Evolutionary conservation across 2,888 invertebrate genomes (phyloP).

Genomic region (Meghimatium bilineatum): DNA sequence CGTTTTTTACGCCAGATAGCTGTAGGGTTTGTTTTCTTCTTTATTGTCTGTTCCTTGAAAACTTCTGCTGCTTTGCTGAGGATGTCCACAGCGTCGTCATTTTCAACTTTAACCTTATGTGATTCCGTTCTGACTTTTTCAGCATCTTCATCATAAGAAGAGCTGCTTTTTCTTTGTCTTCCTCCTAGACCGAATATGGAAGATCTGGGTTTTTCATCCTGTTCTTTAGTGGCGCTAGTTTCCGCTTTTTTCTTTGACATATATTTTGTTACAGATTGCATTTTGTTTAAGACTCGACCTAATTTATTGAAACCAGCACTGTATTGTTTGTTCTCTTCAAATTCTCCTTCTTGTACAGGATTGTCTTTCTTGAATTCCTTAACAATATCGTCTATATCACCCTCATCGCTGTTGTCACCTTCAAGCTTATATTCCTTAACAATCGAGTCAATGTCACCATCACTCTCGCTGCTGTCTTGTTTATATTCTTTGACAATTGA

Average conservation of each 20-base stretch:
- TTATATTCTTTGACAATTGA: slow-evolving; percentile 12
- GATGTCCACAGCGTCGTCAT: slow-evolving; percentile 33
- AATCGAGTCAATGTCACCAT: background rate
- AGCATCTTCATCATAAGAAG: background rate
- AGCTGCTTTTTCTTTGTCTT: background rate
- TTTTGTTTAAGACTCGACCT: slow-evolving; percentile 39
- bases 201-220: slow-evolving; percentile 20
- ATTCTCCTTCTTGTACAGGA: slow-evolving; percentile 4
- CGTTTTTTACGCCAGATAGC: slow-evolving; percentile 26
- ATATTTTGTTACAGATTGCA: slow-evolving; percentile 45
- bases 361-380: slow-evolving; percentile 34
- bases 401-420: slow-evolving; percentile 23
- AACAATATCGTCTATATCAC: slow-evolving; percentile 40
- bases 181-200: background rate
- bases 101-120: slow-evolving; percentile 4
- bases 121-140: background rate
- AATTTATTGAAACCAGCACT: slow-evolving; percentile 37
- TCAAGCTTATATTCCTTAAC: slow-evolving; percentile 19
- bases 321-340: background rate
- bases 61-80: slow-evolving; percentile 43
- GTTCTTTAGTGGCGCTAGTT: background rate
- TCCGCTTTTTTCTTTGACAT: slow-evolving; percentile 36
- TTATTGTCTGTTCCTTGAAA: slow-evolving; percentile 38
- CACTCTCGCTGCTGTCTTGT: slow-evolving; percentile 8
- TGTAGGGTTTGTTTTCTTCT: background rate